These are phyloP conservation scores for Latrodectus hesperus DNA, from an alignment of 2,888 invertebrate genomes.

Conservation along the genomic window DNA sequence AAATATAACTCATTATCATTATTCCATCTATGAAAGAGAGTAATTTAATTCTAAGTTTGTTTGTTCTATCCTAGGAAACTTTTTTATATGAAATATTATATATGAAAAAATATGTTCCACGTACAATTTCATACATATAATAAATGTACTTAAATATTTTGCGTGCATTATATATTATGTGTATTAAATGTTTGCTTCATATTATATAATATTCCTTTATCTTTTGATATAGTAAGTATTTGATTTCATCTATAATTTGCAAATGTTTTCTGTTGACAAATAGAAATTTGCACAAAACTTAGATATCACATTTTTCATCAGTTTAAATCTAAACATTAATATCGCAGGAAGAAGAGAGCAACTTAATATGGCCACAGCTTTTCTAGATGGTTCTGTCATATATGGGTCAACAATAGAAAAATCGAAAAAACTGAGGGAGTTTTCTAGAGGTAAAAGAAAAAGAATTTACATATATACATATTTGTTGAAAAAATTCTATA, in stretches of 20 bases:
- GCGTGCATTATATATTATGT: not conserved
- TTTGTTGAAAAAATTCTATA: no score
- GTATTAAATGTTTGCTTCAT: not conserved
- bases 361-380: conserved; percentile 88
- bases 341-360: conserved; percentile 81
- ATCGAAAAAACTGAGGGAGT: conserved; percentile 72
- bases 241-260: not conserved
- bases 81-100: no score
- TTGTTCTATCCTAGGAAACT: no score
- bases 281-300: not conserved
- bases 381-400: conserved; percentile 86
- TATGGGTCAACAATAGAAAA: conserved; percentile 86
- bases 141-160: no score
- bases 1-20: no score
- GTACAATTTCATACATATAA: no score
- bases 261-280: not conserved
- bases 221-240: not conserved
- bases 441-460: conserved; percentile 30
- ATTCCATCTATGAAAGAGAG: no score
- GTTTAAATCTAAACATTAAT: not conserved
- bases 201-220: not conserved
- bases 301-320: no score
- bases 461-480: no score
- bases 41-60: no score
- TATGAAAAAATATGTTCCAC: no score